These are phyloP conservation scores for Amblyjoppa fuscipennis DNA, from an alignment of 2,888 invertebrate species.

Conservation along the genomic window DNA sequence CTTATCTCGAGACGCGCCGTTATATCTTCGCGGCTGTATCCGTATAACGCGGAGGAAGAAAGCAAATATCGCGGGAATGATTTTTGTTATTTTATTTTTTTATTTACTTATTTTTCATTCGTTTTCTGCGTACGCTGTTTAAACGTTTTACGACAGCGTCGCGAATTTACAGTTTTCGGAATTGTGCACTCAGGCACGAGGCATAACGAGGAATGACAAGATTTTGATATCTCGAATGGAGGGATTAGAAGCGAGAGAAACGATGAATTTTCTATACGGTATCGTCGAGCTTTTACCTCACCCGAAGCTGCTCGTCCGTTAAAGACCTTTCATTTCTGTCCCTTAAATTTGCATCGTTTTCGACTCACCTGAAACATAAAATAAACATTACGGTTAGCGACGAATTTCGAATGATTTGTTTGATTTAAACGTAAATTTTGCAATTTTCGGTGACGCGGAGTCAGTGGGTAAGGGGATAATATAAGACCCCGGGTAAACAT, in stretches of 20 bases:
- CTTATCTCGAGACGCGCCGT: conserved; percentile 62
- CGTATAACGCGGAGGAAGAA: conserved; percentile 15
- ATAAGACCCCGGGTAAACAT: neutral
- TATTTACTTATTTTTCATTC: neutral
- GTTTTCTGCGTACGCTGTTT: conserved; percentile 35
- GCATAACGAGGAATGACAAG: conserved; percentile 43
- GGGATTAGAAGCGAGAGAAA: conserved; percentile 37
- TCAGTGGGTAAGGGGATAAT: neutral
- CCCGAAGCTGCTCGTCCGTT: conserved; percentile 6
- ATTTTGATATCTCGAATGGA: conserved; percentile 13
- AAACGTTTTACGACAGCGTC: conserved; percentile 76
- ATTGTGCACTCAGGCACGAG: conserved; percentile 30
- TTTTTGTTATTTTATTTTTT: conserved; percentile 24
- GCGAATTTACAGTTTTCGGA: conserved; percentile 72
- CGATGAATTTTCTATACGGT: conserved; percentile 40
- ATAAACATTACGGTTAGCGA: conserved; percentile 50
- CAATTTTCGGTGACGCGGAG: neutral
- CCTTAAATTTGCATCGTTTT: conserved; percentile 26
- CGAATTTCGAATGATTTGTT: conserved; percentile 8
- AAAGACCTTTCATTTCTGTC: conserved; percentile 8
- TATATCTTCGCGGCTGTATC: conserved; percentile 38
- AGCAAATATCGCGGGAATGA: conserved; percentile 46
- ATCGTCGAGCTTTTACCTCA: conserved; percentile 51
- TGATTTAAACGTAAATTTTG: conserved; percentile 8
- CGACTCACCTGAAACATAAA: conserved; percentile 71